Conservation (phyloP, 2,113 vertebrate genomes). For the Lagopus muta region DNA sequence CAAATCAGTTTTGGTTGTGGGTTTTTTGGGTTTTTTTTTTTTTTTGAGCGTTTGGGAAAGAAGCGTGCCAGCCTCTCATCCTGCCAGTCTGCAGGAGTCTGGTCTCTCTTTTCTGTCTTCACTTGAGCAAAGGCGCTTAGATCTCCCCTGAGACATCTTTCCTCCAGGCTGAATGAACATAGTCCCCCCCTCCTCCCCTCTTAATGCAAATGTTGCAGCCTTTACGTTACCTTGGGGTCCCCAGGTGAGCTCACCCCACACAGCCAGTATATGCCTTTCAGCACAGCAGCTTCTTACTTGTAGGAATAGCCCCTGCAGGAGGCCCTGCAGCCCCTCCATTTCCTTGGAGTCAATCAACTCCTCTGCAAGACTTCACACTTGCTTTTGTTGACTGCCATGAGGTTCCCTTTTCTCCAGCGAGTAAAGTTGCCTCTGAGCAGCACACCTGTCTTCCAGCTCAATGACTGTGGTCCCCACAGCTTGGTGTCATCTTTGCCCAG, state of each 20-base stretch:
- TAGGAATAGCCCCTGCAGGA: no score
- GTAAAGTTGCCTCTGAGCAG: neutral
- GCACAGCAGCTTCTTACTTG: fast-evolving
- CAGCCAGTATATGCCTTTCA: neutral
- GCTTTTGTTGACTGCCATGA: fast-evolving
- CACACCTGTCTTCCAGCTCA: fast-evolving
- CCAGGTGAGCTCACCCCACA: fast-evolving
- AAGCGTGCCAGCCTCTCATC: fast-evolving
- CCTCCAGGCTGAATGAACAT: neutral
- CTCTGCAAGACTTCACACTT: neutral
- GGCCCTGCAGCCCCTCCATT: no score
- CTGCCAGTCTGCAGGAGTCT: neutral
- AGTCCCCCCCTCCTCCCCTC: neutral
- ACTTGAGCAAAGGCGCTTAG: fast-evolving
- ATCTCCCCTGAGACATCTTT: neutral
- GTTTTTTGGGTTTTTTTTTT: no score
- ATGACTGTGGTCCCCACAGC: neutral
- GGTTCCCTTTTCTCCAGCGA: neutral
- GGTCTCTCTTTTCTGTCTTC: neutral
- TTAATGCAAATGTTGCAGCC: neutral
- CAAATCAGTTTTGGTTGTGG: neutral
- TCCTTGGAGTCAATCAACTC: neutral
- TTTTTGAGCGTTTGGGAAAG: neutral
- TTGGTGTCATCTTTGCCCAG: no score
- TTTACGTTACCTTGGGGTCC: no score